These are phyloP conservation scores for Drosophila asahinai DNA, from an alignment of 1,140 invertebrate species.

Conservation along the genomic window DNA sequence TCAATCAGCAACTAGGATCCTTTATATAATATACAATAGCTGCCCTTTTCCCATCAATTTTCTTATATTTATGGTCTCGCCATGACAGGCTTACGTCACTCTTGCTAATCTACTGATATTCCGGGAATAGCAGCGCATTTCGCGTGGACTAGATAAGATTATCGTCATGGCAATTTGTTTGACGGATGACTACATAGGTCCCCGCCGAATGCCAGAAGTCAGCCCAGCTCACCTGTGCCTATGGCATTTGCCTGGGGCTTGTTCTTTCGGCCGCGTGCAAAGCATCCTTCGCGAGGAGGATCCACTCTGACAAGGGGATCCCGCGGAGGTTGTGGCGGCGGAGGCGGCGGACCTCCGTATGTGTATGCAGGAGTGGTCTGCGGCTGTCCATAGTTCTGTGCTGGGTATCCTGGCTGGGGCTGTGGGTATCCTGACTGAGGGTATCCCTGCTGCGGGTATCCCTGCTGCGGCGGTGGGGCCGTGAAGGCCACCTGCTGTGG, in stretches of 20 bases:
- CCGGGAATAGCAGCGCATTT: not conserved
- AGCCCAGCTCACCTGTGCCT: conserved; percentile 53
- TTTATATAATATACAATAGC: too few relatives aligned
- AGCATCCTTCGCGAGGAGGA: conserved; percentile 41
- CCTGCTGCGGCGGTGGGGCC: conserved; percentile 12
- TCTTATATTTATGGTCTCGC: too few relatives aligned
- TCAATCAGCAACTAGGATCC: too few relatives aligned
- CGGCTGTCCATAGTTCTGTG: conserved; percentile 27
- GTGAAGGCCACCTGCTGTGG: conserved; percentile 14
- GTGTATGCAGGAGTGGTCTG: conserved; percentile 25
- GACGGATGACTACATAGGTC: conserved; percentile 11
- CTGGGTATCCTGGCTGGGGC: conserved; percentile 24
- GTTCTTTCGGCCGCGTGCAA: conserved; percentile 34
- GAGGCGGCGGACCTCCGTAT: conserved; percentile 27
- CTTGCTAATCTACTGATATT: conserved; percentile 5
- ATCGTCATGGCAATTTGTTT: conserved; percentile 14
- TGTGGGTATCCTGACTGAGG: conserved; percentile 23
- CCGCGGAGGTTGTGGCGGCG: not conserved
- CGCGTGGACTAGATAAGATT: conserved; percentile 31
- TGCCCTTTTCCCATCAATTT: too few relatives aligned
- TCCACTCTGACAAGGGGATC: conserved; percentile 14
- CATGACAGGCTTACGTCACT: conserved; percentile 8
- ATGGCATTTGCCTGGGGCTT: conserved; percentile 59
- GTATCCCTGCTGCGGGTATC: conserved; percentile 43
- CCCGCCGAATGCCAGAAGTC: not conserved